Base-by-base conservation (phyloP, 2,113 vertebrate species). In the Ailuropoda melanoleuca region DNA sequence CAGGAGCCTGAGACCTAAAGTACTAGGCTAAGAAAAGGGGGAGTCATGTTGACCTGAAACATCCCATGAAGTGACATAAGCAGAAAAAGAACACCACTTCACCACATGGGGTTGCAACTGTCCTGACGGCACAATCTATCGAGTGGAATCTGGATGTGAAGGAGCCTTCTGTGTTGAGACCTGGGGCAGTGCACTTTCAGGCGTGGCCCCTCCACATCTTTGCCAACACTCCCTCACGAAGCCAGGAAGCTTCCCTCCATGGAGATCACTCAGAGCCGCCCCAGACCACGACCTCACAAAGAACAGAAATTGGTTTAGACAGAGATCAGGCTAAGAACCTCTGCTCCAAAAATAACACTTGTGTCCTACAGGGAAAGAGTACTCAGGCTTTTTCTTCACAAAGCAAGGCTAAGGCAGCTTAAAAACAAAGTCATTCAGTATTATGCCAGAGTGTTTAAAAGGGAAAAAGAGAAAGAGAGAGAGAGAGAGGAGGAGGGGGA, bases 291-390 rank as follows among this genome's bases (percentile, higher is more conserved):
- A 82, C 94, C 81, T 97, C 93, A 96, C 88, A 96, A 58, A 68
- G 77, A 85, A 87, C 84, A 95, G 89, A 97, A 95, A 98, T 98
- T 66, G 60, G 97, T 98, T 98, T 98, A 98, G 77, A 60, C 21
- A 90, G 90, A 97, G 95, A 95, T 98, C 96, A 97, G 90, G 95
- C 84, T 98, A 97, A 98, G 97, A 95, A 86, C 93, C 94, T 95
- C 70, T 70, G 50, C 31, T 98, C 98, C 98, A 98, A 98, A 98
- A 99, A 98, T 98, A 98, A 98, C 48, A 87, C 95, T 46, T 46
- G 95, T 88, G 66, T 55, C 82, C 96, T 56, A 78, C 83, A 75
- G 92, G 68, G 0, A 17, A 98, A 92, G 90, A 93, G 96, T 55
- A 87, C 14, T 50, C 2, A 60, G 75, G 92, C 88, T 95, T 97